A percentile compares a stretch with the other conserved stretches of the same genome.
phyloP scores from a whole-genome alignment of 2,888 invertebrate species.

The Nomada hirtipes region DNA sequence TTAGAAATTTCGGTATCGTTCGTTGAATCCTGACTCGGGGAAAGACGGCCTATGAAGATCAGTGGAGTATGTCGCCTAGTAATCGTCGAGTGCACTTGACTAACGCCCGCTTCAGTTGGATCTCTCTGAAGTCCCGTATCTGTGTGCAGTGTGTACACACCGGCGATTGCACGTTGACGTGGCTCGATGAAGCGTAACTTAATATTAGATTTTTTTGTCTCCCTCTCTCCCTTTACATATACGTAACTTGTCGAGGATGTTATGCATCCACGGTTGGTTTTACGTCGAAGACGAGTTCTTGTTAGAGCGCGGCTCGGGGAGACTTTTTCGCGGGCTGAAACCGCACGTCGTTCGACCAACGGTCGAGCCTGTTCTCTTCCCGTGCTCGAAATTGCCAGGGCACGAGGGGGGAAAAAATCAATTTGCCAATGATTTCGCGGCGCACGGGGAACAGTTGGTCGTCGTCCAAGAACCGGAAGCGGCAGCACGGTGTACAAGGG shows the following conservation, averaged over 20 bases:
- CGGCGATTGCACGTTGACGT: neutral
- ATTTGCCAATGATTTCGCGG: constrained; percentile 29
- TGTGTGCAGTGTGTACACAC: neutral
- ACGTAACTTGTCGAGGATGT: neutral
- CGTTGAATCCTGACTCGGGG: neutral
- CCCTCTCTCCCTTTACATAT: too few species aligned
- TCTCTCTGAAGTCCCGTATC: constrained; percentile 4
- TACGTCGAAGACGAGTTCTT: neutral
- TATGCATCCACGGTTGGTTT: neutral
- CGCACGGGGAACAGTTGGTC: constrained; percentile 24
- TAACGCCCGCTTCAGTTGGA: constrained; percentile 36
- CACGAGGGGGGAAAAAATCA: constrained; percentile 14
- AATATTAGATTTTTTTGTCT: constrained; percentile 14
- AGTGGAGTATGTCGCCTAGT: constrained; percentile 37
- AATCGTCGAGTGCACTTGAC: constrained; percentile 43
- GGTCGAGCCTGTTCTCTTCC: neutral
- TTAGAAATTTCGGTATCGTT: neutral
- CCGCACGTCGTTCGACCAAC: neutral
- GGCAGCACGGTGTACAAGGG: neutral
- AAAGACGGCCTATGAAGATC: constrained; percentile 30
- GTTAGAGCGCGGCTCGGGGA: neutral
- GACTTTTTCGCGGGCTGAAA: neutral
- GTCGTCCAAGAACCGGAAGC: constrained; percentile 38
- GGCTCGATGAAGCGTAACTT: constrained; percentile 24
- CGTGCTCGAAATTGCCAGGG: neutral